These are phyloP conservation scores for Mongoloraphidia duomilia DNA, from an alignment of 2,888 invertebrate species.

Conservation along the genomic window DNA sequence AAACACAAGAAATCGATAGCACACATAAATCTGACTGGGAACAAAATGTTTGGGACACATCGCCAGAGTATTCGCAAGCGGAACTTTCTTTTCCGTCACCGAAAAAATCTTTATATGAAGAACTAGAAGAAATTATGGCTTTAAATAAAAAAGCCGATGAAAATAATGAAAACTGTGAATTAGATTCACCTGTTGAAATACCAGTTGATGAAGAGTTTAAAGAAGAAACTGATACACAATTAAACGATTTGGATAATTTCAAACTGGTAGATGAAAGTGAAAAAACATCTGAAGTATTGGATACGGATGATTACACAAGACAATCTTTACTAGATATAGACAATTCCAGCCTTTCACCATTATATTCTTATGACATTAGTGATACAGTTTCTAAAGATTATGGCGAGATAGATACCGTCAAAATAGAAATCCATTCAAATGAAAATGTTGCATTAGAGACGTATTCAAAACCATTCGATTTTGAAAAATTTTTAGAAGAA, in stretches of 20 bases:
- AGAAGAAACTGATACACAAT: conserved; percentile 2
- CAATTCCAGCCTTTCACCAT: too few relatives aligned
- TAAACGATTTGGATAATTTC: not conserved
- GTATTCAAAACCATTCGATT: conserved; percentile 18
- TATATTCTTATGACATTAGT: conserved; percentile 18
- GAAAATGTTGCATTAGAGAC: not conserved
- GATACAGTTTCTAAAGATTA: too few relatives aligned
- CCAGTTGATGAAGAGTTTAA: not conserved
- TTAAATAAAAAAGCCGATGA: not conserved
- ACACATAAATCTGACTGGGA: too few relatives aligned
- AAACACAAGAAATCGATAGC: too few relatives aligned
- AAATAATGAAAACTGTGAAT: not conserved
- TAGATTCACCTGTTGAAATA: too few relatives aligned
- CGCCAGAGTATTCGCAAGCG: too few relatives aligned
- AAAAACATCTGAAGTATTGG: too few relatives aligned
- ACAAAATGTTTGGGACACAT: too few relatives aligned
- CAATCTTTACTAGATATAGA: too few relatives aligned
- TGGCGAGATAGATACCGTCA: not conserved
- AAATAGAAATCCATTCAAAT: not conserved
- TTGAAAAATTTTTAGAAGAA: conserved; percentile 28
- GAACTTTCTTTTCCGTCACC: not conserved
- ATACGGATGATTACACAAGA: too few relatives aligned
- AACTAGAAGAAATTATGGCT: conserved; percentile 1
- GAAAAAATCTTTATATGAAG: not conserved
- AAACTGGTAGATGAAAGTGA: conserved; percentile 4